These are phyloP conservation scores for Hucho hucho DNA, from an alignment of 2,113 vertebrate species.

Conservation along the genomic window DNA sequence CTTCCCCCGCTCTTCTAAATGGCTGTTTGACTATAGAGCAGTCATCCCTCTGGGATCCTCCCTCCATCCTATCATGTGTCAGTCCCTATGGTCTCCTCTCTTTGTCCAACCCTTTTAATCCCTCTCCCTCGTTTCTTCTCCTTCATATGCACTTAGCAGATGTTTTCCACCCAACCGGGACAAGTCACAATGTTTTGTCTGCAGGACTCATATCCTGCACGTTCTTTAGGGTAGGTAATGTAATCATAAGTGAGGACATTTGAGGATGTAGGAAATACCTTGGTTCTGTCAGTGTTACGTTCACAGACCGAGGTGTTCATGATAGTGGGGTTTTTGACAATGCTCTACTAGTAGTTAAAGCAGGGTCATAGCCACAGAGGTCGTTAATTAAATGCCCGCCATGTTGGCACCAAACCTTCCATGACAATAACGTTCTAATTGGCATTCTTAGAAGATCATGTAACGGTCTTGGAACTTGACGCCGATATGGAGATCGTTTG, in stretches of 20 bases:
- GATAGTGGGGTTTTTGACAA: too few relatives aligned
- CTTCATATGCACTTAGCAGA: constrained; percentile 68
- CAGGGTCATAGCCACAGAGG: neutral
- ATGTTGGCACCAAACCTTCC: neutral
- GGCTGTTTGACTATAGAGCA: constrained; percentile 31
- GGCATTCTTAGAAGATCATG: neutral
- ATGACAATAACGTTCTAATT: neutral
- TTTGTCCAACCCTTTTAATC: constrained; percentile 48
- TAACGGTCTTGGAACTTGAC: constrained; percentile 6
- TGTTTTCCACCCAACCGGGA: constrained; percentile 52
- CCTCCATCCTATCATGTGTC: constrained; percentile 58
- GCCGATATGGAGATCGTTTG: neutral
- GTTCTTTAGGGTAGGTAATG: constrained; percentile 17
- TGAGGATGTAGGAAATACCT: constrained; percentile 10
- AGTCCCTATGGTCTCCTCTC: constrained; percentile 51
- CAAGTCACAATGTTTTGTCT: constrained; percentile 52
- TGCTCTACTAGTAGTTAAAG: neutral
- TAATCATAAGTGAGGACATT: constrained; percentile 29
- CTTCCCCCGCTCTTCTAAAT: constrained; percentile 23
- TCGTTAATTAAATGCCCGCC: neutral
- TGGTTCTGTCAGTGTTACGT: too few relatives aligned
- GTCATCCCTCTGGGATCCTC: constrained; percentile 49
- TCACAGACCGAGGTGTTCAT: neutral
- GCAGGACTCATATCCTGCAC: constrained; percentile 23
- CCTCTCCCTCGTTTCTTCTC: constrained; percentile 11